These are phyloP conservation scores for Aplocera efformata DNA, from an alignment of 2,888 invertebrate genomes.

Conservation along the genomic window DNA sequence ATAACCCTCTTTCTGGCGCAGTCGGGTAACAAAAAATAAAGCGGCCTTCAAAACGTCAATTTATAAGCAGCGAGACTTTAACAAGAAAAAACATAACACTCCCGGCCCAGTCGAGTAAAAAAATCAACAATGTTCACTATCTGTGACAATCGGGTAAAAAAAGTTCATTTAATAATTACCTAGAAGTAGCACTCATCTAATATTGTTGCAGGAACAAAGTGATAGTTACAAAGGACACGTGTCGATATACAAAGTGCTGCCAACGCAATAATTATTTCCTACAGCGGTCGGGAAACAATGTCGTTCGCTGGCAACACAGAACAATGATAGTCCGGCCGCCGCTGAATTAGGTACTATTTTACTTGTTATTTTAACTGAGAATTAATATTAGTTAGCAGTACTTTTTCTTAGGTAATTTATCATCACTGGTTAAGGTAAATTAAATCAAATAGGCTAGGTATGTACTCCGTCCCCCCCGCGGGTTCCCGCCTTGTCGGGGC, in stretches of 20 bases:
- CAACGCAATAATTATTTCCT: constrained; percentile 75
- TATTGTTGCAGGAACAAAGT: constrained; percentile 13
- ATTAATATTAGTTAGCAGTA: background rate
- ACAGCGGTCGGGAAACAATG: constrained; percentile 59
- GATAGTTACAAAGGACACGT: constrained; percentile 43
- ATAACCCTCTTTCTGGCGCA: too few species aligned
- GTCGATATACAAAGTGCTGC: constrained; percentile 63
- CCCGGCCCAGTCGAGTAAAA: too few species aligned
- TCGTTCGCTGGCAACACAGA: constrained; percentile 54
- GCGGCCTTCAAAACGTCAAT: too few species aligned
- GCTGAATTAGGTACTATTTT: constrained; percentile 37
- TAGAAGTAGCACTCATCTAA: constrained; percentile 8
- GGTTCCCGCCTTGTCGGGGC: too few species aligned
- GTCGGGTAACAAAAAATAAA: too few species aligned
- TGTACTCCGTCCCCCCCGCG: too few species aligned
- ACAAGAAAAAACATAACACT: too few species aligned
- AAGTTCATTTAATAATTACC: constrained; percentile 14
- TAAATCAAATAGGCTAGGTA: too few species aligned
- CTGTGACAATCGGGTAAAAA: background rate
- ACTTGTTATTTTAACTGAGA: constrained; percentile 3
- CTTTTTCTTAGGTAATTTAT: too few species aligned
- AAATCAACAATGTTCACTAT: too few species aligned
- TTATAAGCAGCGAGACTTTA: too few species aligned
- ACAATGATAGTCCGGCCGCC: constrained; percentile 49
- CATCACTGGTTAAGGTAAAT: too few species aligned